phyloP scores from a whole-genome alignment of 2,888 invertebrate species.

The Poecilus cupreus region DNA sequence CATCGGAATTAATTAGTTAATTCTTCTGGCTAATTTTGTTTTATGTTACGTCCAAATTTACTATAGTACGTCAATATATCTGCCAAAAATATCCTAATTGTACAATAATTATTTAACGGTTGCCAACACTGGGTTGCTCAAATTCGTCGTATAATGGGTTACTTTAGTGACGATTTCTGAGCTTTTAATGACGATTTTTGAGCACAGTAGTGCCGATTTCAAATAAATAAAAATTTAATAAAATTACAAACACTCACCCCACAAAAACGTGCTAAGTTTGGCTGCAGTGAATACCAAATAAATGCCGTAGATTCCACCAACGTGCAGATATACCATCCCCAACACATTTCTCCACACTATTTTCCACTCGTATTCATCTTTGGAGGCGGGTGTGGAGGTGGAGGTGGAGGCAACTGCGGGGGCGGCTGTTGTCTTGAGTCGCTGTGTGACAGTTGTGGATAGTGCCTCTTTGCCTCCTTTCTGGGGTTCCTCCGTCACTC shows the following conservation, averaged over 20 bases:
- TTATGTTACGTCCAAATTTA: no score
- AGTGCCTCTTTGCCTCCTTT: constrained; percentile 12
- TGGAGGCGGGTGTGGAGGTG: constrained; percentile 3
- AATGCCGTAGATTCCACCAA: constrained; percentile 78
- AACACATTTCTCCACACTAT: constrained; percentile 89
- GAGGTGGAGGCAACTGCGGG: not conserved
- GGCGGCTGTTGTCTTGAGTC: not conserved
- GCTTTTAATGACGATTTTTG: no score
- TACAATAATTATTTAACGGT: no score
- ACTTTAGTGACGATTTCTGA: no score
- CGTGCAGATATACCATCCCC: constrained; percentile 83
- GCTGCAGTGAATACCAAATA: constrained; percentile 75
- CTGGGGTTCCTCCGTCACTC: constrained; percentile 31
- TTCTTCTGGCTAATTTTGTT: no score
- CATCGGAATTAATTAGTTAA: no score
- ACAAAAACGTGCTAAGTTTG: constrained; percentile 74
- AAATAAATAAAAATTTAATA: no score
- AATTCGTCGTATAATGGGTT: no score
- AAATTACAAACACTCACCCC: constrained; percentile 73
- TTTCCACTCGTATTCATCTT: constrained; percentile 74
- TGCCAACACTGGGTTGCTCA: no score
- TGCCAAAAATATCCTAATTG: no score
- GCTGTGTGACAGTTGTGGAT: not conserved
- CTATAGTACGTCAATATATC: no score
- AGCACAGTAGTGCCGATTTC: no score